Base-by-base conservation (phyloP, 2,888 invertebrate species). In the Tachina lurida region DNA sequence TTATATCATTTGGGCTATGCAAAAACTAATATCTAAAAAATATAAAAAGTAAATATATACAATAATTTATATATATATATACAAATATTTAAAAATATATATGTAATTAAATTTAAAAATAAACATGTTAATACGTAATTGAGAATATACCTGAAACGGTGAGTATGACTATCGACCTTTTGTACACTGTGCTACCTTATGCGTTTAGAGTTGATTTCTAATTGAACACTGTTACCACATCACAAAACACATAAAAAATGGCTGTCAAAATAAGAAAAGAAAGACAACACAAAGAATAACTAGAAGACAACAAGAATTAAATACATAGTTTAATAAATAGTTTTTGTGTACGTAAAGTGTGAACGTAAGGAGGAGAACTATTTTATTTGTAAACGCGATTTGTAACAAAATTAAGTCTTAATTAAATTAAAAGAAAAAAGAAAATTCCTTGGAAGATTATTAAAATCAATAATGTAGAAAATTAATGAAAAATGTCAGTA, bases 291-390 rank as follows among this genome's bases (percentile, higher is more conserved):
- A 81, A 58, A 67, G 52, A 17, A 54, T 3, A 67, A 19, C 10
- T 5, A 45, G 62, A 73, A 81, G 81, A 81, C 73, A 84, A 81
- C 77, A 81, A 84, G 73, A 81, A 84, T 84, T 58, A 77, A 77
- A 56, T 60, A 62, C 31, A 31, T 31, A 7, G 31, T 31, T 77
- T 81, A 52, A 67, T 81, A 73, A 52, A 17, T 43, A 31, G 60
- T 70, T 84, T 84, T 77, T 85, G 85, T 85, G 81, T 85, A 82
- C 82, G 85, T 85, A 85, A 74, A 85, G 63, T 41, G 67, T 56
- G 68, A 78, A 74, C 19, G 63, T 77, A 73, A 31, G 12, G 47
- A 63, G n/a, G 43, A 63, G 67, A 65, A 65, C 45, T 39, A 60
- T 47, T n/a, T 74, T 58, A 52, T 31, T 68, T 67, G 13, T 43